Evolutionary conservation across 1,140 invertebrate genomes (phyloP).

Genomic region (Ditylenchus dipsaci): DNA sequence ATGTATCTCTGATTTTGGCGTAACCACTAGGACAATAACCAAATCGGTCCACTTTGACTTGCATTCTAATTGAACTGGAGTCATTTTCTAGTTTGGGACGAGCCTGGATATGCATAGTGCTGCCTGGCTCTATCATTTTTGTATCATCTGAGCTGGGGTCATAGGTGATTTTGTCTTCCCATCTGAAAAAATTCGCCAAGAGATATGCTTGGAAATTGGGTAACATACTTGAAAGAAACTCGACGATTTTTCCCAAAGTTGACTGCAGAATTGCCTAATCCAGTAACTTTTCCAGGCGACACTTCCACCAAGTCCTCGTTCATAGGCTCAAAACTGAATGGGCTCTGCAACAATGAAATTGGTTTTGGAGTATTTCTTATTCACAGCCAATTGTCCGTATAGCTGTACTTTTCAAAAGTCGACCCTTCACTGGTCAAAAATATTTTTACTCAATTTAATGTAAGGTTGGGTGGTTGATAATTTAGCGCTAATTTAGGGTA

Average conservation of each 20-base stretch:
- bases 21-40: slow-evolving; percentile 37
- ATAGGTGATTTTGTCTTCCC: slow-evolving; percentile 31
- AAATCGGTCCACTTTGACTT: slow-evolving; percentile 14
- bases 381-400: slow-evolving; percentile 3
- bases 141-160: not conserved
- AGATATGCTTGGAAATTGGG: slow-evolving; percentile 4
- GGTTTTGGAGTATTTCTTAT: no score
- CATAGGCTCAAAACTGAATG: slow-evolving; percentile 24
- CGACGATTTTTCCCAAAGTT: slow-evolving; percentile 25
- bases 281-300: slow-evolving; percentile 22
- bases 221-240: slow-evolving; percentile 24
- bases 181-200: slow-evolving; percentile 2
- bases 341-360: not conserved
- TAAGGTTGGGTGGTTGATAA: no score
- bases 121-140: slow-evolving; percentile 16
- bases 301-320: slow-evolving; percentile 32
- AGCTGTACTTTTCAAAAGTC: no score
- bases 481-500: no score
- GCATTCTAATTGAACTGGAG: slow-evolving; percentile 9
- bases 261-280: slow-evolving; percentile 35
- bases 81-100: slow-evolving; percentile 18
- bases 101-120: slow-evolving; percentile 21
- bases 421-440: no score
- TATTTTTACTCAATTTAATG: no score
- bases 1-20: slow-evolving; percentile 26